Percentiles rank a stretch among this genome's conserved stretches.
Conservation (phyloP, 2,797 vertebrate genomes). For the Denticeps clupeoides region DNA sequence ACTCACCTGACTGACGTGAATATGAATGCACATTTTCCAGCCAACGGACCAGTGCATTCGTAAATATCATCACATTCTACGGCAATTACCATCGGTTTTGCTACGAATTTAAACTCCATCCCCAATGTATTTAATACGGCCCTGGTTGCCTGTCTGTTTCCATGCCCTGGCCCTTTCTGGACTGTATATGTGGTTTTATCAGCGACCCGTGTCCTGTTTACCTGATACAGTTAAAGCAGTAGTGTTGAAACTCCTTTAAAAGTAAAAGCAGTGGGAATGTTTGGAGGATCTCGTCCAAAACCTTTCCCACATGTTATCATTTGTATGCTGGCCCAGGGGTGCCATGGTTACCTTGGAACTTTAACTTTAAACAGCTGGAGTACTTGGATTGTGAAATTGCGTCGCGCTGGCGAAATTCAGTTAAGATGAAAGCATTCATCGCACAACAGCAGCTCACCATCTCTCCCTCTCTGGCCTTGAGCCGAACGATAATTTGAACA, state of each 20-base stretch:
- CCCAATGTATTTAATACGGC: slow-evolving; percentile 28
- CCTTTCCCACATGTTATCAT: slow-evolving; percentile 73
- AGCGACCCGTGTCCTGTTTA: slow-evolving; percentile 74
- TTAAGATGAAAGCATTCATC: slow-evolving; percentile 65
- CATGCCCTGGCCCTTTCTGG: slow-evolving; percentile 24
- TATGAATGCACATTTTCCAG: slow-evolving; percentile 17
- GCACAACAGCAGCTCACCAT: slow-evolving; percentile 52
- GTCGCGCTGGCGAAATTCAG: slow-evolving; percentile 55
- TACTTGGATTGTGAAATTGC: slow-evolving; percentile 77
- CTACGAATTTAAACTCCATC: slow-evolving; percentile 33
- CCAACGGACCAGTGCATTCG: slow-evolving; percentile 23
- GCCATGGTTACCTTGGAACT: slow-evolving; percentile 78
- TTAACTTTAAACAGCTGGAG: slow-evolving; percentile 79
- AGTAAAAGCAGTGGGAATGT: slow-evolving; percentile 57
- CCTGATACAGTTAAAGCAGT: slow-evolving; percentile 65
- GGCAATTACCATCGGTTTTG: slow-evolving; percentile 29
- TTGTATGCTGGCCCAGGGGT: slow-evolving; percentile 62
- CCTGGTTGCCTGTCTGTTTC: slow-evolving; percentile 23
- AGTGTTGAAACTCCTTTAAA: slow-evolving; percentile 65
- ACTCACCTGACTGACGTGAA: slow-evolving; percentile 24
- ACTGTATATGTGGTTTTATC: slow-evolving; percentile 69
- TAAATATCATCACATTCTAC: slow-evolving; percentile 33
- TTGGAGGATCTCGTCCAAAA: slow-evolving; percentile 65
- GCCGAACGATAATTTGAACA: slow-evolving; percentile 70
- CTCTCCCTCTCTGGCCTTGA: slow-evolving; percentile 61